Conservation (phyloP, 1,140 invertebrate genomes). For the Drosophila trapezifrons region DNA sequence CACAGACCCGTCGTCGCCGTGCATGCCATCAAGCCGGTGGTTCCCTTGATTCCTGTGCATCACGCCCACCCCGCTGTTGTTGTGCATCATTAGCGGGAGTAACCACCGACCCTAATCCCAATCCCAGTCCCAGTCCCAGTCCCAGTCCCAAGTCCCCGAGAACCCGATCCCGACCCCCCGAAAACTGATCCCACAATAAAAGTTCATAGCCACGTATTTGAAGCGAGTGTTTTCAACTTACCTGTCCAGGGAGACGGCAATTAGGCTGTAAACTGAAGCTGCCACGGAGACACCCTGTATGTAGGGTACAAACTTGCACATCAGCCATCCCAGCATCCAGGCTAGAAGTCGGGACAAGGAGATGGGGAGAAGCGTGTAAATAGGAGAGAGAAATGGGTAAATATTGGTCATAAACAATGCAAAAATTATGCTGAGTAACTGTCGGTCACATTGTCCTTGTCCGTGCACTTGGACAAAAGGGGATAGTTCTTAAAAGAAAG, state of each 20-base stretch:
- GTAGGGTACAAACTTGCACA: constrained; percentile 97
- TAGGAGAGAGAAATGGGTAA: constrained; percentile 37
- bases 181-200: constrained; percentile 69
- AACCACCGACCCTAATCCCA: constrained; percentile 3
- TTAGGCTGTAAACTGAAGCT: constrained; percentile 96
- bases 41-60: constrained; percentile 85
- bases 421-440: constrained; percentile 79
- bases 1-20: constrained; percentile 84
- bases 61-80: constrained; percentile 85
- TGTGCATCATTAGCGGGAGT: constrained; percentile 76
- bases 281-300: constrained; percentile 97
- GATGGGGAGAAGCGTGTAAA: constrained; percentile 39
- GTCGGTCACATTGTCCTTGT: constrained; percentile 57
- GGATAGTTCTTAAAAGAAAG: not conserved
- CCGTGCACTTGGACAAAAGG: constrained; percentile 2
- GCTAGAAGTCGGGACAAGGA: constrained; percentile 85
- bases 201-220: constrained; percentile 67
- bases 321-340: constrained; percentile 95
- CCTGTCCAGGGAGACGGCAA: constrained; percentile 97
- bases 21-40: constrained; percentile 84
- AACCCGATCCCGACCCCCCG: constrained; percentile 4
- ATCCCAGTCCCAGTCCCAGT: not conserved
- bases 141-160: constrained; percentile 27
- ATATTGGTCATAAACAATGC: constrained; percentile 62
- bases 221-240: constrained; percentile 85